Evolutionary conservation across 2,797 vertebrate species (phyloP), one percentile per base, ranked within the genome.

Genomic region (Mallotus villosus): DNA sequence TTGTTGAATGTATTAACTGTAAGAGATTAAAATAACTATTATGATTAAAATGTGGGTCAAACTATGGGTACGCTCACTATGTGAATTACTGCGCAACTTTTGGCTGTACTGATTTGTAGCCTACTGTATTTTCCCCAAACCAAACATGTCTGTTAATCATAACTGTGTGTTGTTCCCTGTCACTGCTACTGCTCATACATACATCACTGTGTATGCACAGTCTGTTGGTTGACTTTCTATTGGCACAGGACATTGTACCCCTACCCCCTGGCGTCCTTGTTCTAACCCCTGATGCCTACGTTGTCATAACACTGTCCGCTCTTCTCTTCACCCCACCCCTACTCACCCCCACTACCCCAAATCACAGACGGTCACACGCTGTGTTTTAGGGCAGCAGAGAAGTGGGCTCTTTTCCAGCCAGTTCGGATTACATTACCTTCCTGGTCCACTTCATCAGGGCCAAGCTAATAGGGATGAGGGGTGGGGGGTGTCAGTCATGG

Each of bases 61-160:
- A 64, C 14, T 12, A 22, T 32, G 37, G 62, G 22, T 21, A 41
- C 32, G 4, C 32, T 66, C 78, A 84, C 80, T 81, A 67, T 85
- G 70, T 29, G 62, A 65, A 77, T 68, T 71, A 74, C 76, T 84
- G 81, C 81, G 78, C 78, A 72, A 61, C 68, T 74, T 81, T 81
- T 70, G 73, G 32, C 32, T 34, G 8, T 71, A 71, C 77, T 74
- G 21, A 32, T 59, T 16, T 72, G 73, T 67, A 74, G 77, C 57
- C 73, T 17, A 70, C 79, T 82, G 76, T 79, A 78, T 63, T 2
- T 57, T 68, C 37, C 8, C 11, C 1, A 41, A 41, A 41, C 37
- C 37, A 41, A 41, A 41, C 11, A 12, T 41, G 11, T 12, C 11
- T 41, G 34, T 37, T 37, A 41, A 41, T 12, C 37, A 2, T 41